Percentiles rank a stretch among this genome's conserved stretches.
Conservation (phyloP, 2,888 invertebrate species). For the Lamellibrachia satsuma region DNA sequence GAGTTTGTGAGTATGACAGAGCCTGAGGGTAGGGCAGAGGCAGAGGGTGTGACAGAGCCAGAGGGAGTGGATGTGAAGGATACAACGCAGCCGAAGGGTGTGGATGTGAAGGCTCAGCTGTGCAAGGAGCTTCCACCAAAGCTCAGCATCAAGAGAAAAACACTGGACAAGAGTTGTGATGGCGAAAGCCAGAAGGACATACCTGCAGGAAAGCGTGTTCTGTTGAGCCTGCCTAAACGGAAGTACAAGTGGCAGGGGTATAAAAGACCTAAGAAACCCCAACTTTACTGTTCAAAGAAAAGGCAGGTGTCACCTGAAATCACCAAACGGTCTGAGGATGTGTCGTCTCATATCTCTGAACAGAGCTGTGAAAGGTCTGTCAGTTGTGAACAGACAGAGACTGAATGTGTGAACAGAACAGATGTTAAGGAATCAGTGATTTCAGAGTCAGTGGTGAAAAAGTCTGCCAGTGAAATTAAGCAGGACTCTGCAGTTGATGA, state of each 20-base stretch:
- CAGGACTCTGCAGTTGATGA: neutral
- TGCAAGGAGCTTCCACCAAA: neutral
- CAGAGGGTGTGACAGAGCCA: neutral
- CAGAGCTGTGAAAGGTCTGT: neutral
- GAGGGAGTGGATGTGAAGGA: neutral
- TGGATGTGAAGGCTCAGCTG: neutral
- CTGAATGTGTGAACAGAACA: neutral
- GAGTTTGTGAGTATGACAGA: neutral
- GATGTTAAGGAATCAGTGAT: neutral
- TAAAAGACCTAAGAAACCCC: neutral
- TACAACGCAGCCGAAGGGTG: neutral
- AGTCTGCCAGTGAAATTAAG: neutral
- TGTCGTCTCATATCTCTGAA: neutral
- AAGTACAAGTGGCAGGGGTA: neutral
- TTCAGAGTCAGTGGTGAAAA: neutral
- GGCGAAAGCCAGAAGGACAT: neutral
- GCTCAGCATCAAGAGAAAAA: neutral
- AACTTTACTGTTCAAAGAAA: neutral
- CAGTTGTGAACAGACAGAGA: neutral
- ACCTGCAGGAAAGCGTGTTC: neutral
- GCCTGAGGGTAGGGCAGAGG: neutral
- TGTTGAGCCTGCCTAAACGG: neutral
- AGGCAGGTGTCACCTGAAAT: neutral
- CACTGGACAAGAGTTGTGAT: neutral
- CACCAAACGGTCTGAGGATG: neutral